Evolutionary conservation across 1,140 invertebrate species (phyloP), one percentile per base, ranked within the genome.

Genomic region (Megathymus violae): DNA sequence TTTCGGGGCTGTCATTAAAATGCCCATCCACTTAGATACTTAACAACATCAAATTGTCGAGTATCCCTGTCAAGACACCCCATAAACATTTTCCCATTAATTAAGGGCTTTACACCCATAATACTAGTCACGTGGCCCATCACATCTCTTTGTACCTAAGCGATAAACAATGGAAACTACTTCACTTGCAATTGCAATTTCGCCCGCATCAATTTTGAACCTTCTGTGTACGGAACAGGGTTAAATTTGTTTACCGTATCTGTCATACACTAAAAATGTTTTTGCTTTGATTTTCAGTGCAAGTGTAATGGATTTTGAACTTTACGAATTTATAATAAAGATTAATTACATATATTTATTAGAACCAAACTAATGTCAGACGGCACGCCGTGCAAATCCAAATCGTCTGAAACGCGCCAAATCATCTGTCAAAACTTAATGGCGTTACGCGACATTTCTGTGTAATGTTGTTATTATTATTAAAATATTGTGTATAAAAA

Each of bases 351-450:
- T n/a, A n/a, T n/a, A n/a, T n/a, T n/a, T n/a, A n/a, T n/a, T n/a
- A n/a, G n/a, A n/a, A n/a, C n/a, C n/a, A 25, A 43, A 16, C 3
- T 43, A 22, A 41, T 27, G 51, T 41, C 6, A 3, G 51, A 3
- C 65, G 47, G 59, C 69, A 67, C 44, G 58, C 69, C 47, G 69
- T 62, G 52, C 54, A 64, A 10, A 44, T 51, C 54, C 19, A 54
- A 40, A 10, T 31, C 63, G 17, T 59, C 17, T 60, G 62, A 48
- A 67, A 41, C 46, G 59, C 69, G 74, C 67, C 69, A 71, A 77
- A 72, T 79, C 64, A 76, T 70, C 74, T 79, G 76, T 79, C 76
- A 80, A 67, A 65, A 69, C 62, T 62, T 76, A 78, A 78, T 66
- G 64, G 71, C 66, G 74, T 76, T 72, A 76, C 74, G 74, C 73